Base-by-base conservation (phyloP, 2,888 invertebrate species). In the Perizoma flavofasciatum region DNA sequence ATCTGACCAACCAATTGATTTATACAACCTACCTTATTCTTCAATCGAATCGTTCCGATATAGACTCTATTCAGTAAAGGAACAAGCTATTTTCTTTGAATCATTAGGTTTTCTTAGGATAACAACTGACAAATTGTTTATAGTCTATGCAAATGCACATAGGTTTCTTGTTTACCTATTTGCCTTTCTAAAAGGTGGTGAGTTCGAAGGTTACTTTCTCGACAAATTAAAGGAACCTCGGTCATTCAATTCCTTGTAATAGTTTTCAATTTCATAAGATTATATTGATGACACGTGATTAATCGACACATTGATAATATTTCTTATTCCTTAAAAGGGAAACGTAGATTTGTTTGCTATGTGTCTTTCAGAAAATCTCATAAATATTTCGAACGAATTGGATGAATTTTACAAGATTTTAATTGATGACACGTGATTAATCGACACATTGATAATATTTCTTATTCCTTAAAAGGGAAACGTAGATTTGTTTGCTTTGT, bases 191-290 rank as follows among this genome's bases (percentile, higher is more conserved):
- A 65, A 65, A 56, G 66, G 54, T 34, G 44, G 46, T 59, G 40
- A 55, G 76, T 70, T 75, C 70, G 75, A 73, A 74, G 79, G 75
- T 78, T 71, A 73, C 48, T 9, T 32, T n/a, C 45, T 51, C 52
- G 55, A 68, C 56, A 68, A 62, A 70, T 67, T 63, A 57, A 68
- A 67, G 54, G 57, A 49, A 48, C 57, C 41, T 22, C 22, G 4
- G 49, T 55, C 37, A 61, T 49, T 49, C 55, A 22, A 22, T 11
- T 44, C 39, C 4, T 8, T 41, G 6, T 56, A 43, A 59, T 40
- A 40, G 45, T 22, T 5, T 44, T 10, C 54, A 63, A 50, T 50
- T 40, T 33, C 22, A 4, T 50, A 6, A 48, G 6, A 48, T 10
- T 22, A 22, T 22, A 22, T 39, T 39, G 39, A 39, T 39, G 7